These are phyloP conservation scores for Phenganax stokvisi DNA, from an alignment of 92 coral and sea anemone genomes.

Conservation along the genomic window DNA sequence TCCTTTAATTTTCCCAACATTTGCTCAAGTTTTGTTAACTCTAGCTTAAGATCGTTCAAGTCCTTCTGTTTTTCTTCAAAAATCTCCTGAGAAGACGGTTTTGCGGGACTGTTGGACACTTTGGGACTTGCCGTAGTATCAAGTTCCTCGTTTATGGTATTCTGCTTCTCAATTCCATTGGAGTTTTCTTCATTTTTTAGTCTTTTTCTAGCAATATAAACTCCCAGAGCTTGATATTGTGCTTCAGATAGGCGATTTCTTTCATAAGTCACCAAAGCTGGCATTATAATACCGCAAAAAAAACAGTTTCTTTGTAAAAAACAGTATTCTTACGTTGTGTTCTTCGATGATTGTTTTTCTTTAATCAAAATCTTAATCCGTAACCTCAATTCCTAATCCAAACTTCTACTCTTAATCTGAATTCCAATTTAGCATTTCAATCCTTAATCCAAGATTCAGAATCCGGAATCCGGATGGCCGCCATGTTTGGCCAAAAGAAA, in stretches of 20 bases:
- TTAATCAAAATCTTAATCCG: too few relatives aligned
- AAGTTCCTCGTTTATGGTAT: not conserved
- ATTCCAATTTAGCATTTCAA: not conserved
- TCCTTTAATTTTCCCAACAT: slow-evolving; percentile 60
- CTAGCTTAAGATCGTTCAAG: slow-evolving; percentile 64
- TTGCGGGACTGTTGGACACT: not conserved
- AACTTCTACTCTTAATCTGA: not conserved
- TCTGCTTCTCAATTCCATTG: not conserved
- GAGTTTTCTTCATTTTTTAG: slow-evolving; percentile 51
- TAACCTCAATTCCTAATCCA: not conserved
- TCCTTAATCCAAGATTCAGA: not conserved
- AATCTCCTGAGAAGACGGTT: slow-evolving; percentile 23
- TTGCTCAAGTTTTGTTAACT: slow-evolving; percentile 61
- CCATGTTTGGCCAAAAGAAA: slow-evolving; percentile 71
- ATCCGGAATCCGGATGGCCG: slow-evolving; percentile 24
- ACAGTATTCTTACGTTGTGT: not conserved
- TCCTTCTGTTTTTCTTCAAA: slow-evolving; percentile 66
- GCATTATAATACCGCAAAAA: slow-evolving; percentile 49
- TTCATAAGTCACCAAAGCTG: slow-evolving; percentile 61
- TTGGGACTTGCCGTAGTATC: not conserved
- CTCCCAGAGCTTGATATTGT: slow-evolving; percentile 69
- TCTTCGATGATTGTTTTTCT: not conserved
- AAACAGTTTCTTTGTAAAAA: too few relatives aligned
- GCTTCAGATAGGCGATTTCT: slow-evolving; percentile 64
- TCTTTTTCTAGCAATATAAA: slow-evolving; percentile 67